Conservation (phyloP, 2,888 invertebrate genomes). For the Phytoseiulus persimilis region DNA sequence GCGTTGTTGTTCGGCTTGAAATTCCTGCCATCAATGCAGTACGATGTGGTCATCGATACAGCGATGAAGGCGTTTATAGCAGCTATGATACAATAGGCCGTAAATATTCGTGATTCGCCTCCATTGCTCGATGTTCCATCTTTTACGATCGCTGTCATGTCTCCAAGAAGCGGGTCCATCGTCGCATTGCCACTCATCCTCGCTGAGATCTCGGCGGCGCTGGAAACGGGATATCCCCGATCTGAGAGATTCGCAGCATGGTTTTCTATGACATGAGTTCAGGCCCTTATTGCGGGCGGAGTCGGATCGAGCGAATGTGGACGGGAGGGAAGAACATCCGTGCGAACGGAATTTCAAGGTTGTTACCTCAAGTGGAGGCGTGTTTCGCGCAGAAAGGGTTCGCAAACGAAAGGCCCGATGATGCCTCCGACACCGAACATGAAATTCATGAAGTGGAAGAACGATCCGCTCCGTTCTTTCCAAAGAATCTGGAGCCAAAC, state of each 20-base stretch:
- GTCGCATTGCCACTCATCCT: not conserved
- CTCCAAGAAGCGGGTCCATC: not conserved
- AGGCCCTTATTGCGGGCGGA: too few species aligned
- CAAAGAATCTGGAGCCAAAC: conserved; percentile 6
- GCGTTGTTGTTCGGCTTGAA: not conserved
- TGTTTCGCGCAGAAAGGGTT: not conserved
- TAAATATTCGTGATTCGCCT: conserved; percentile 28
- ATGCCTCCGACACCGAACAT: conserved; percentile 11
- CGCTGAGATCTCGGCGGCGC: not conserved
- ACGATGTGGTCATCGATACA: not conserved
- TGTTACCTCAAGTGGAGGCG: not conserved
- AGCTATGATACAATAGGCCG: not conserved
- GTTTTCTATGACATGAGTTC: too few species aligned
- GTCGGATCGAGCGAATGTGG: too few species aligned
- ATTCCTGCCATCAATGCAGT: not conserved
- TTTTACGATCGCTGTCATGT: not conserved
- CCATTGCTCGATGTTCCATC: not conserved
- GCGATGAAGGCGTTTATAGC: conserved; percentile 19
- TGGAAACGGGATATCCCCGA: not conserved
- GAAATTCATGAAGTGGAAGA: conserved; percentile 32
- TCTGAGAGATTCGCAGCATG: not conserved
- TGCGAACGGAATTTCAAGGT: not conserved
- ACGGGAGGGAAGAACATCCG: too few species aligned
- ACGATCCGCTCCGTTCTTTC: not conserved
- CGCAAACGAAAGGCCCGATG: not conserved